Percentiles rank a stretch among this genome's conserved stretches.
These are phyloP conservation scores for Hesperia comma DNA, from an alignment of 2,888 invertebrate species.

Conservation along the genomic window DNA sequence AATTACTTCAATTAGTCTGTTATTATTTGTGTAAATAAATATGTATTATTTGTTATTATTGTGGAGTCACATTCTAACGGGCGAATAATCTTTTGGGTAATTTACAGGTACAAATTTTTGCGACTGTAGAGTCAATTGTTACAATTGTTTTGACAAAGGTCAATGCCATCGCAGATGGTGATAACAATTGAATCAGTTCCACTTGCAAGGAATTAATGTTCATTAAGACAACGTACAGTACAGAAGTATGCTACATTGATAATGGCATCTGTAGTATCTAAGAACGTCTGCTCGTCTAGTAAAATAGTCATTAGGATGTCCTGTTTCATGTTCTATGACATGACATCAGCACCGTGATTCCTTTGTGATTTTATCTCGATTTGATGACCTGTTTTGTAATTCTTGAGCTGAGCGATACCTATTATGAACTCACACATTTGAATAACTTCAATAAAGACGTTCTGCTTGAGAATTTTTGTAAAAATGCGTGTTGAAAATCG, in stretches of 20 bases:
- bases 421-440: not conserved
- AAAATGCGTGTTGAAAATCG: conserved; percentile 10
- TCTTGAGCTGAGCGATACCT: not conserved
- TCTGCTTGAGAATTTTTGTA: not conserved
- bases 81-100: no score
- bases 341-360: conserved; percentile 63
- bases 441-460: not conserved
- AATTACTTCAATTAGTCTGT: no score
- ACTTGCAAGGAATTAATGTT: conserved; percentile 81
- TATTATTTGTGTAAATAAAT: no score
- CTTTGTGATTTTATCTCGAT: conserved; percentile 53
- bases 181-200: conserved; percentile 83
- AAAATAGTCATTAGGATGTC: conserved; percentile 57
- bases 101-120: conserved; percentile 12
- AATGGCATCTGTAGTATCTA: conserved; percentile 45
- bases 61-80: no score
- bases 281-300: conserved; percentile 51
- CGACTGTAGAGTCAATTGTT: conserved; percentile 42
- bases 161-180: conserved; percentile 75
- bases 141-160: conserved; percentile 73
- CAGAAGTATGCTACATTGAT: conserved; percentile 28
- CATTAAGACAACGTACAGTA: conserved; percentile 59
- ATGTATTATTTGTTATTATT: no score
- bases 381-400: conserved; percentile 47
- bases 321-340: conserved; percentile 52